Evolutionary conservation across 2,888 invertebrate species (phyloP).

Genomic region (Ametastegia equiseti): DNA sequence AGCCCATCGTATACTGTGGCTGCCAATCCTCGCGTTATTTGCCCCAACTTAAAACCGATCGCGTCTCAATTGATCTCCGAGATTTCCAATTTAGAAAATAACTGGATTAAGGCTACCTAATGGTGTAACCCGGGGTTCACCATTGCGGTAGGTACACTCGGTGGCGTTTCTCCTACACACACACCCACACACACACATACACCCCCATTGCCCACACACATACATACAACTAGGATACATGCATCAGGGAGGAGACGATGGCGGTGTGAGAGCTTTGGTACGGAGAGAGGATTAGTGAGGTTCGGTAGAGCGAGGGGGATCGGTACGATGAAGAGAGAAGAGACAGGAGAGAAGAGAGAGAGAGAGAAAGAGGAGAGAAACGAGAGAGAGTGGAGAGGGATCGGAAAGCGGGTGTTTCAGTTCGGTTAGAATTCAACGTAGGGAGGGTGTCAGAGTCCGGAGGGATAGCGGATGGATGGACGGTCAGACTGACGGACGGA

Average conservation of each 20-base stretch:
- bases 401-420: conserved; percentile 39
- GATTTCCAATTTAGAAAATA: conserved; percentile 45
- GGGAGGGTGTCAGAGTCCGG: conserved; percentile 31
- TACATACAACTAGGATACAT: background rate
- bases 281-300: conserved; percentile 65
- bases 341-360: conserved; percentile 46
- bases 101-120: conserved; percentile 41
- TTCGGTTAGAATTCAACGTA: conserved; percentile 37
- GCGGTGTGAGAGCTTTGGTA: conserved; percentile 61
- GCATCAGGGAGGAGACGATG: background rate
- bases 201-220: background rate
- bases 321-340: conserved; percentile 51
- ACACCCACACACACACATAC: background rate
- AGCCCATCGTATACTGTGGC: background rate
- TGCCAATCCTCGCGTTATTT: conserved; percentile 21
- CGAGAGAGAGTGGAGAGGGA: conserved; percentile 4
- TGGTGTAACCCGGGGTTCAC: conserved; percentile 45
- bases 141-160: conserved; percentile 42
- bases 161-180: background rate
- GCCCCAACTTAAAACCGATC: conserved; percentile 38
- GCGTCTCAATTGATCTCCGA: conserved; percentile 42
- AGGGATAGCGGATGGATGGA: conserved; percentile 25
- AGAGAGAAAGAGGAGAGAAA: background rate
- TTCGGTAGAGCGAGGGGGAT: conserved; percentile 46
- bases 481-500: conserved; percentile 51